Evolutionary conservation across 2,888 invertebrate species (phyloP), one percentile per base, ranked within the genome.

Genomic region (Orchestes rusci): DNA sequence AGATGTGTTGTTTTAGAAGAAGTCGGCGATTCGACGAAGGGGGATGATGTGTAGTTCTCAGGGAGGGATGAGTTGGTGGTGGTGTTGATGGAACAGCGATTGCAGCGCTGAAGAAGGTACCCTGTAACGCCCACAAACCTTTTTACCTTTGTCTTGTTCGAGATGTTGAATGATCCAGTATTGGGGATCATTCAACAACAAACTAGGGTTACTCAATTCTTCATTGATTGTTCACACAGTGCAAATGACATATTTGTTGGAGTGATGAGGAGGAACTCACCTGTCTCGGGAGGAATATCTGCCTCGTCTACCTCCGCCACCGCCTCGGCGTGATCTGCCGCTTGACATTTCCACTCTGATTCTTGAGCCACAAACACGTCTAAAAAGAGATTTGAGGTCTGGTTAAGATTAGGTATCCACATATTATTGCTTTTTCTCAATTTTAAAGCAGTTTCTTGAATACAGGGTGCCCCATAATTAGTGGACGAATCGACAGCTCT

Each of bases 321-420:
- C 58, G 77, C 78, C 52, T 80, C 82, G 43, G 82, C 84, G 56
- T 79, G 77, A 86, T 56, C 88, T 76, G 1, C 91, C 91, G 52
- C 85, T 89, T 0, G 91, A 91, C 92, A 92, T 92, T 72, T 93
- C 92, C 12, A 92, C 91, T 50, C 91, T 79, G 39, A 92, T 87
- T 60, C 91, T 79, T 18, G 88, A 85, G 7, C 92, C 91, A 70
- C 91, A 91, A 70, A 88, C 85, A 38, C 89, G 82, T 48, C 89
- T 90, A 62, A 10, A 67, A 23, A 16, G 16, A 43, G 32, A 29
- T n/a, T 17, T 4, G 39, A 28, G 39, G 18, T 32, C 27, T 38
- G 37, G 30, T 16, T 18, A 28, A 34, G 20, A 20, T n/a, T n/a
- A n/a, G n/a, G 28, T 39, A 29, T 12, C 17, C 27, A 17, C 13